Conservation (phyloP, 2,797 vertebrate species). For the Enteromius afrohamiltoni region DNA sequence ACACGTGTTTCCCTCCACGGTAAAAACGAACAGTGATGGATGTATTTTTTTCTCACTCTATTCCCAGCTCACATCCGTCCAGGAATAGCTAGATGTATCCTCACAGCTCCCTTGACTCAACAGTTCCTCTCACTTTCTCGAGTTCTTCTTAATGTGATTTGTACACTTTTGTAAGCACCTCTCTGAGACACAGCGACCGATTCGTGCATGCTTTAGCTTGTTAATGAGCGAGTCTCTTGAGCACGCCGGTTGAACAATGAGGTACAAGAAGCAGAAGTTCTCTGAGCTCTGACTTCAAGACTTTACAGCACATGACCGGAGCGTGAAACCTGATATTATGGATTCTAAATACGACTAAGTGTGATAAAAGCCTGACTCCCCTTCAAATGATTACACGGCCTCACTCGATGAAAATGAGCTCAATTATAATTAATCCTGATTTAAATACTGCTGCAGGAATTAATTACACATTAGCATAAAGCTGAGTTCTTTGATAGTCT, state of each 20-base stretch:
- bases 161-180: not conserved
- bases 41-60: slow-evolving; percentile 26
- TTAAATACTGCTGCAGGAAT: slow-evolving; percentile 73
- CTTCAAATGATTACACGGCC: slow-evolving; percentile 62
- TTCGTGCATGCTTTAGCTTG: slow-evolving; percentile 11
- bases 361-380: slow-evolving; percentile 63
- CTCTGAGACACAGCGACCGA: not conserved
- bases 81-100: slow-evolving; percentile 27
- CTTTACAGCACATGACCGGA: slow-evolving; percentile 7
- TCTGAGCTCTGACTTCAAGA: slow-evolving; percentile 19
- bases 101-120: not conserved
- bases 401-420: slow-evolving; percentile 58
- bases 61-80: slow-evolving; percentile 36
- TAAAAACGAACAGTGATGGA: slow-evolving; percentile 25
- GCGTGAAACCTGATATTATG: slow-evolving; percentile 24
- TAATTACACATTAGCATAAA: slow-evolving; percentile 58
- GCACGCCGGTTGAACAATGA: slow-evolving; percentile 19
- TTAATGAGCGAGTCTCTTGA: slow-evolving; percentile 33
- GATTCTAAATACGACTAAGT: slow-evolving; percentile 48
- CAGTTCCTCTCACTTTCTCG: not conserved
- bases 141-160: not conserved
- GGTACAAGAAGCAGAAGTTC: slow-evolving; percentile 1
- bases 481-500: slow-evolving; percentile 55
- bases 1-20: not conserved
- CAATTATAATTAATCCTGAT: slow-evolving; percentile 74